Evolutionary conservation across 2,113 vertebrate species (phyloP), one percentile per base, ranked within the genome.

Genomic region (rabbit (Oryctolagus cuniculus)): DNA sequence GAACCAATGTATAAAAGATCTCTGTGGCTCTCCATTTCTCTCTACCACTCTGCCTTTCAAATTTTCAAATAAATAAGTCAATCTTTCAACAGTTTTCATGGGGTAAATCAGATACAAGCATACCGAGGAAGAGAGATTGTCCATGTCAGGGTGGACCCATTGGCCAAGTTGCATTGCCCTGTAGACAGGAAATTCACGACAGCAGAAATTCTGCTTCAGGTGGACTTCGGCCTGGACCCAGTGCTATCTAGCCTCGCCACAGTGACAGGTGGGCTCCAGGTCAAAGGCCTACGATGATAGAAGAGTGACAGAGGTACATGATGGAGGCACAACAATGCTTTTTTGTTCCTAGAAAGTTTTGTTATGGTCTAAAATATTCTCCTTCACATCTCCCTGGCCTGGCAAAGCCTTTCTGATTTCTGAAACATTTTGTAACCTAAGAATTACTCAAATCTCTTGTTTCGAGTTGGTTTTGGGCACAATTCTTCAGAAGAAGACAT

Each of bases 381-480:
- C 51, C 25, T 78, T 93, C 72, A 31, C 27, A 89, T 89, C 6
- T 93, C 5, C 12, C 64, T 73, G 64, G 75, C 21, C 79, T 89
- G 69, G 34, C 24, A 82, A 88, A 82, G 17, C 51, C 63, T 94
- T 81, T 75, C 79, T 95, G 74, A 74, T 89, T 58, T 93, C 72
- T 51, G 19, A 89, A 87, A 84, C 36, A 31, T 19, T 34, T 31
- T 63, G 5, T 58, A 70, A 88, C 10, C 19, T 34, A 75, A 85
- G 51, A 84, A 80, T 16, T 89, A 67, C 49, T 87, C 90, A 64
- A 90, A 29, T 86, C 7, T 31, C 88, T 90, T 94, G 67, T 53
- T 92, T 95, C 73, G 27, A 72, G 90, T 69, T 85, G 19, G 38
- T 79, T 95, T 93, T n/a, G 44, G 53, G 63, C 77, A 58, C 80